phyloP scores from a whole-genome alignment of 2,888 invertebrate species.

The Empis stercorea region DNA sequence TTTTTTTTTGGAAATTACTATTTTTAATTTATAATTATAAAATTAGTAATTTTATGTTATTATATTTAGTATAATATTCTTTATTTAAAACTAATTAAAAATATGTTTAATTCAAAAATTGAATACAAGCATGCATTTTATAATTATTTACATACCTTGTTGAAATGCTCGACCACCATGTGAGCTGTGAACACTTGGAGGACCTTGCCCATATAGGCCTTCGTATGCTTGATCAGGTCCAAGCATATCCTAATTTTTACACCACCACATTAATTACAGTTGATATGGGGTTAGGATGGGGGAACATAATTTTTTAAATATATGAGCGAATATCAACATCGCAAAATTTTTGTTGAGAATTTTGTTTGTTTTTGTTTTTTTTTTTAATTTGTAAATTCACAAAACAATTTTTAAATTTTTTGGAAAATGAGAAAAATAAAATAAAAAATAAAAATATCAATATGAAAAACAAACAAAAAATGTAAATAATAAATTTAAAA shows the following conservation, averaged over 20 bases:
- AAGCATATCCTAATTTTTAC: constrained; percentile 40
- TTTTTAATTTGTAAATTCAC: constrained; percentile 8
- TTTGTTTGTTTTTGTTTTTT: constrained; percentile 5
- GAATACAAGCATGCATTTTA: constrained; percentile 12
- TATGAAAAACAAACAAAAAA: not conserved
- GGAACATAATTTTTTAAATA: no score
- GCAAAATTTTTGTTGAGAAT: not conserved
- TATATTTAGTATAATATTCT: not conserved
- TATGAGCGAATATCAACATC: no score
- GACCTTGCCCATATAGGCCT: constrained; percentile 84
- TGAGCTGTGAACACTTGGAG: constrained; percentile 73
- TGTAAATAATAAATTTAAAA: no score
- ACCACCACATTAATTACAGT: constrained; percentile 12
- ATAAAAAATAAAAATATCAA: not conserved
- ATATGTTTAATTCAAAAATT: not conserved
- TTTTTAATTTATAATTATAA: no score
- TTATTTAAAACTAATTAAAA: not conserved
- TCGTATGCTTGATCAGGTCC: constrained; percentile 90
- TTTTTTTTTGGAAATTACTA: no score
- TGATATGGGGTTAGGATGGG: not conserved
- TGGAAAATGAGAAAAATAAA: no score
- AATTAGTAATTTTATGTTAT: not conserved
- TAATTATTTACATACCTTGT: constrained; percentile 55
- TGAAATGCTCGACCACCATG: constrained; percentile 68
- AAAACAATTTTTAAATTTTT: no score